phyloP scores from a whole-genome alignment of 1,140 invertebrate genomes.

The Alviniconcha marisindica region DNA sequence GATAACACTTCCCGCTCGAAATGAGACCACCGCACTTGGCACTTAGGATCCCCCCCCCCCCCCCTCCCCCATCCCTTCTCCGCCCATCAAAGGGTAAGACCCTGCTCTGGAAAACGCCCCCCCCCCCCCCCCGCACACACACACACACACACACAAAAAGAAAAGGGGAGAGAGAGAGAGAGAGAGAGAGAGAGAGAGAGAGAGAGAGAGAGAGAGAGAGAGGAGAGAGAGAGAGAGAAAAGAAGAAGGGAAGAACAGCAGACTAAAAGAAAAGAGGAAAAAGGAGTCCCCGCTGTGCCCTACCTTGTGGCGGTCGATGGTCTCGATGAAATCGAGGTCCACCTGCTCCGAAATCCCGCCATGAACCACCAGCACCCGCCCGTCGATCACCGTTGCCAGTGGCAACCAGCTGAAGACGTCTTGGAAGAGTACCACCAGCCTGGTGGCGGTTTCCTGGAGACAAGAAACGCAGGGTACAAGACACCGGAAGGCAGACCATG shows the following conservation, averaged over 20 bases:
- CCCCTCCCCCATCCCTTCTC: no score
- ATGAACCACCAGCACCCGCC: slow-evolving; percentile 90
- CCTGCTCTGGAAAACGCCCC: no score
- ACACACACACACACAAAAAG: neutral
- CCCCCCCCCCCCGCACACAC: neutral
- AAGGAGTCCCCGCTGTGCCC: no score
- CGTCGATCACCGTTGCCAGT: slow-evolving; percentile 90
- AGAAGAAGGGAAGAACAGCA: neutral
- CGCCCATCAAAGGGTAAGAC: no score
- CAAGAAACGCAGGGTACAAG: no score
- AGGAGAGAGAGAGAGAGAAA: no score
- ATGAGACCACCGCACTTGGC: no score
- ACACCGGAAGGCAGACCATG: no score
- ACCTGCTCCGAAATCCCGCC: slow-evolving; percentile 91
- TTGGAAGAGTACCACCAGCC: slow-evolving; percentile 87
- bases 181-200: neutral
- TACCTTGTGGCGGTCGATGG: slow-evolving; percentile 88
- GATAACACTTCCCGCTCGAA: no score
- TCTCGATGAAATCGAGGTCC: slow-evolving; percentile 85
- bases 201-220: neutral
- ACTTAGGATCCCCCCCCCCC: no score
- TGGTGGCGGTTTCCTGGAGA: slow-evolving; percentile 83
- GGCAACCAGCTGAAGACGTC: slow-evolving; percentile 94
- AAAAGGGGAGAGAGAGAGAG: no score
- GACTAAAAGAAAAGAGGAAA: no score